Percentiles rank a stretch among this genome's conserved stretches.
Conservation (phyloP, 2,797 vertebrate genomes). For the Pachyuromys duprasi region DNA sequence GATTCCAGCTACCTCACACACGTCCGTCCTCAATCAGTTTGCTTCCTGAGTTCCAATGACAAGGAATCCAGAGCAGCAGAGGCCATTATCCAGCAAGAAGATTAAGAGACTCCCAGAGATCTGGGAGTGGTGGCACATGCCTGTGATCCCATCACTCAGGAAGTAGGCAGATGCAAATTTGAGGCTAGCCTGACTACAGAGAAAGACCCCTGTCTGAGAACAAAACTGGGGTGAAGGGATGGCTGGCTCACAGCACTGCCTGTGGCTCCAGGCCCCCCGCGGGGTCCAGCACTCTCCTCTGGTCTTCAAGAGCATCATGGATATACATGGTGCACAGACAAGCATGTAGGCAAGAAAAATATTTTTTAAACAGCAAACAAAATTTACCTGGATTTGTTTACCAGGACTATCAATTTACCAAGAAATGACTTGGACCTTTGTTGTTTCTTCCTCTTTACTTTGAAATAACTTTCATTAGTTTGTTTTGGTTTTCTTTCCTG, state of each 20-base stretch:
- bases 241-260: background rate
- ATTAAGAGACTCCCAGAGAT: background rate
- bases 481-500: background rate
- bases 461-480: background rate
- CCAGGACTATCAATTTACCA: constrained; percentile 14
- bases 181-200: background rate
- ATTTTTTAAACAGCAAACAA: background rate
- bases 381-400: constrained; percentile 39
- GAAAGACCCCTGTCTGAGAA: background rate
- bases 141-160: background rate
- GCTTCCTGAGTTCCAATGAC: background rate
- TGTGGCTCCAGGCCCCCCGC: background rate
- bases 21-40: background rate
- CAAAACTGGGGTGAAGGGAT: background rate
- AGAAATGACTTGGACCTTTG: background rate
- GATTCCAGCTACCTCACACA: background rate
- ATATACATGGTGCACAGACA: background rate
- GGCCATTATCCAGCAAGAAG: background rate
- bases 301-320: background rate
- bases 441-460: background rate
- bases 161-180: background rate
- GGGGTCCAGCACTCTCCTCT: background rate
- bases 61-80: background rate
- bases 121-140: background rate
- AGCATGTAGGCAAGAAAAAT: background rate